Percentiles rank a stretch among this genome's conserved stretches.
These are phyloP conservation scores for Temnothorax curvispinosus DNA, from an alignment of 1,140 invertebrate genomes.

Conservation along the genomic window DNA sequence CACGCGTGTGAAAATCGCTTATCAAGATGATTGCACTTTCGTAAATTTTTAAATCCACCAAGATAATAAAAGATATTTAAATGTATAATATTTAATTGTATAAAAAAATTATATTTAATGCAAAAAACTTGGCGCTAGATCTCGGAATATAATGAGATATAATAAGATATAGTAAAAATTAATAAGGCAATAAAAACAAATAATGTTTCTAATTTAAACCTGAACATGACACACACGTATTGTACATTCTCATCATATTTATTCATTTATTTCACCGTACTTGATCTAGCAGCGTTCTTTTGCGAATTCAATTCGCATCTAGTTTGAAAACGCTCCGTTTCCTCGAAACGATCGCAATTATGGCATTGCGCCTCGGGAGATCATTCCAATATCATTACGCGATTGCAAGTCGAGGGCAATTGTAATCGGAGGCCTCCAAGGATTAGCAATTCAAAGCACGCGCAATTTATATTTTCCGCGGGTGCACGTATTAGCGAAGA, in stretches of 20 bases:
- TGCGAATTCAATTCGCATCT: not conserved
- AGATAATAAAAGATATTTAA: too few relatives aligned
- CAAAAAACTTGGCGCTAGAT: too few relatives aligned
- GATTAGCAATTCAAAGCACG: slow-evolving; percentile 18
- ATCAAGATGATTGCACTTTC: not conserved
- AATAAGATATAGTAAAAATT: too few relatives aligned
- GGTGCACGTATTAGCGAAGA: not conserved
- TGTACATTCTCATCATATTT: not conserved
- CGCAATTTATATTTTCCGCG: not conserved
- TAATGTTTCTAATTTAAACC: too few relatives aligned
- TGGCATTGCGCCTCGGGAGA: not conserved
- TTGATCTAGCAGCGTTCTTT: not conserved
- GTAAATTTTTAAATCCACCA: not conserved
- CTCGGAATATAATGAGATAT: too few relatives aligned
- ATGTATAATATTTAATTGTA: too few relatives aligned
- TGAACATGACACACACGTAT: not conserved
- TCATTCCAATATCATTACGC: not conserved
- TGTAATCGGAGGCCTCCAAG: not conserved
- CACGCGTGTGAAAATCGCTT: not conserved
- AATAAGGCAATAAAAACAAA: too few relatives aligned
- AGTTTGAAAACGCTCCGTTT: not conserved
- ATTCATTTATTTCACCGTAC: not conserved
- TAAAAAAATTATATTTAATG: too few relatives aligned
- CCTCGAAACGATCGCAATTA: not conserved
- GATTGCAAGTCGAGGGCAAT: not conserved